Percentiles rank a stretch among this genome's conserved stretches.
These are phyloP conservation scores for Mesorhabditis spiculigera DNA, from an alignment of 2,888 invertebrate genomes.

Conservation along the genomic window DNA sequence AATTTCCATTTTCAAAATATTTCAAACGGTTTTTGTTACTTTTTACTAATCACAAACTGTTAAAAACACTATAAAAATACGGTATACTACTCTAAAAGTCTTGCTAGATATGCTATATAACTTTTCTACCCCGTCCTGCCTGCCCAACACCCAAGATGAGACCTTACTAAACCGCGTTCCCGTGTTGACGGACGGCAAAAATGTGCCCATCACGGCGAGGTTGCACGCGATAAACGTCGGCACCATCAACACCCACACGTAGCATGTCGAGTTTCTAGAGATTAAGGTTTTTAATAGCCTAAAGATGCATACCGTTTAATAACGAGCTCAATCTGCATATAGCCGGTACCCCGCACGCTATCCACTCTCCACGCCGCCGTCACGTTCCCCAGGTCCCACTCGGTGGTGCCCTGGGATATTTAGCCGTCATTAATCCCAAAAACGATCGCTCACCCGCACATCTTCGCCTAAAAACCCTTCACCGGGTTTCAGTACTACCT, in stretches of 20 bases:
- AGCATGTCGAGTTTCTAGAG: background rate
- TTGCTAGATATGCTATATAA: too few species aligned
- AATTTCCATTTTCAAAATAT: too few species aligned
- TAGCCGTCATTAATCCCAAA: background rate
- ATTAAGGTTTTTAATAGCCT: background rate
- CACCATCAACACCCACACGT: conserved; percentile 4
- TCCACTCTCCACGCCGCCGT: background rate
- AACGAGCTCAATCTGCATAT: background rate
- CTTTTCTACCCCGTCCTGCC: too few species aligned
- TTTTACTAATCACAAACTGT: too few species aligned
- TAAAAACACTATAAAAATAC: too few species aligned
- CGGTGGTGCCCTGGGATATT: background rate
- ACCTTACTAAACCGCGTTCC: background rate
- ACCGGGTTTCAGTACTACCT: background rate
- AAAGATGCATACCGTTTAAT: background rate
- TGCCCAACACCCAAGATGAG: background rate
- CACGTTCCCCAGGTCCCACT: background rate
- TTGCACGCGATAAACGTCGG: background rate
- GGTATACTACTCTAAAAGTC: too few species aligned
- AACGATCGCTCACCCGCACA: background rate
- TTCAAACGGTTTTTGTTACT: too few species aligned
- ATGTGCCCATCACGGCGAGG: background rate
- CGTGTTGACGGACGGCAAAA: background rate
- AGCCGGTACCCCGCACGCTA: background rate
- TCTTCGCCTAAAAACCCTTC: background rate